Evolutionary conservation across 2,113 vertebrate genomes (phyloP), one percentile per base, ranked within the genome.

Genomic region (Puffinus mauretanicus): DNA sequence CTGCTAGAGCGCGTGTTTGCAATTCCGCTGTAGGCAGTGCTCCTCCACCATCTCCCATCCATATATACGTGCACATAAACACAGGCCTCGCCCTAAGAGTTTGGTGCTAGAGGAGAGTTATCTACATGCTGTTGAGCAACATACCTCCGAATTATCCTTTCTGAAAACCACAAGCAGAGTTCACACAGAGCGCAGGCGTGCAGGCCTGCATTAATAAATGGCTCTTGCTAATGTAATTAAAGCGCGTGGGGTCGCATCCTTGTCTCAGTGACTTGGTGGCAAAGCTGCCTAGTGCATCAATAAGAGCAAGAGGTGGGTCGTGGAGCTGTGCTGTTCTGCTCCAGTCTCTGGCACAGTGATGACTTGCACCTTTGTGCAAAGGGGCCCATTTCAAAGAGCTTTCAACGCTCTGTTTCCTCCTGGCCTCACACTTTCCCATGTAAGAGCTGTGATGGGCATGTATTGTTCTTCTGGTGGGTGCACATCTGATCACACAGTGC

Each of bases 321-420:
- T 0, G 14, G 64, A 19, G 9, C 32, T 86, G 79, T 30, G 75
- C 40, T 92, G 55, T 49, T 30, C 73, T 91, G 88, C 80, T 62
- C 60, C 0, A 0, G 47, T 46, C 64, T 78, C 67, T 32, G 67
- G 24, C 32, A 71, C 0, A 0, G 47, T 14, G 8, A 6, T 5
- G 51, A 47, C 30, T n/a, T 75, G 26, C 2, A 40, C 34, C 47
- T 86, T 38, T 73, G 17, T 38, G 58, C 46, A 58, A 51, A 58
- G 22, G 14, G 11, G 8, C 3, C 4, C 20, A 4, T 57, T 61
- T 40, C 58, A 73, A 36, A 67, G n/a, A 51, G 22, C 21, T 87
- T 82, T 62, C 17, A 71, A 64, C 26, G 7, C 16, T 30, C 44
- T 17, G 54, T 14, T 34, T 36, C 13, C 29, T 76, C 58, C 60